phyloP scores from a whole-genome alignment of 2,113 vertebrate species.

The Myanophis thanlyinensis region DNA sequence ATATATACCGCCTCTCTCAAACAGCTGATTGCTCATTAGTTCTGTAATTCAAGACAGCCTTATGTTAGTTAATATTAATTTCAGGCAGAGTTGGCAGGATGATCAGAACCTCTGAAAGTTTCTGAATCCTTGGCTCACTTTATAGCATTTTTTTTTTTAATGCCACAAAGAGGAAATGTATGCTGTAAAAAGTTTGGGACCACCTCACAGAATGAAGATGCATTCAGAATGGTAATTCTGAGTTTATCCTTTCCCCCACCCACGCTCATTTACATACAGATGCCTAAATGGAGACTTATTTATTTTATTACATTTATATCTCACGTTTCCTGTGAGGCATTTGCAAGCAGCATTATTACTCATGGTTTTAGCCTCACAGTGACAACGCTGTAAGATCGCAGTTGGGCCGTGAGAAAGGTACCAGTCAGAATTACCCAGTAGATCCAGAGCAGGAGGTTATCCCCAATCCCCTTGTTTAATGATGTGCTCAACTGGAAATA shows the following conservation, averaged over 20 bases:
- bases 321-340: background rate
- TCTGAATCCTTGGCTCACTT: background rate
- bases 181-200: background rate
- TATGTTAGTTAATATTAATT: conserved; percentile 19
- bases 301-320: background rate
- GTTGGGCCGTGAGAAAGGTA: background rate
- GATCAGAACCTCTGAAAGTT: background rate
- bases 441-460: background rate
- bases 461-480: background rate
- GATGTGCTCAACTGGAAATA: background rate
- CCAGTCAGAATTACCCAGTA: background rate
- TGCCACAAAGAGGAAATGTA: background rate
- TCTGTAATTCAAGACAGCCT: background rate
- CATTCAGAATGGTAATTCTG: background rate
- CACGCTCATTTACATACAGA: background rate
- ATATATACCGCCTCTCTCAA: no score
- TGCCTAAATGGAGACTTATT: background rate
- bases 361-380: background rate
- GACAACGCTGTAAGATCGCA: background rate
- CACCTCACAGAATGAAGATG: background rate
- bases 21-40: background rate
- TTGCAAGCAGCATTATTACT: background rate
- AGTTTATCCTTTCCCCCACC: background rate
- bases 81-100: background rate
- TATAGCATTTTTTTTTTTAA: background rate